phyloP scores from a whole-genome alignment of 2,113 vertebrate species.

The Gallinago media region DNA sequence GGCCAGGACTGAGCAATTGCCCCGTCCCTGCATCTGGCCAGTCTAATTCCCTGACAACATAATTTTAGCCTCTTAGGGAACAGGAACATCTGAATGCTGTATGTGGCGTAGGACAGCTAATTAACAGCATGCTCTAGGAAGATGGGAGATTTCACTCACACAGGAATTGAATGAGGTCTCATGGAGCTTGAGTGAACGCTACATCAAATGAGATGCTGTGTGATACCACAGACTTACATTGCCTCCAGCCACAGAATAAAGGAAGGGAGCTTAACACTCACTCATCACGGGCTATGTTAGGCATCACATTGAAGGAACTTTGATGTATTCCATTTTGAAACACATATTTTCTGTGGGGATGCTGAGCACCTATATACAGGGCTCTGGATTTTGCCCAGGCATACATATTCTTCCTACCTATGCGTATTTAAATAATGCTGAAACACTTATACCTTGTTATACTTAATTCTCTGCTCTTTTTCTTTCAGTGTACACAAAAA shows the following conservation, averaged over 20 bases:
- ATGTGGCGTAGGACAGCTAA: background rate
- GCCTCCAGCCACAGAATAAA: background rate
- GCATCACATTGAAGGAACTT: background rate
- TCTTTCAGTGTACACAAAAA: background rate
- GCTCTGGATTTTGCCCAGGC: background rate
- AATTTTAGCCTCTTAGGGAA: background rate
- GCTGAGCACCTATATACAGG: background rate
- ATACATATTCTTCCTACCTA: background rate
- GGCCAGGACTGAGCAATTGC: background rate
- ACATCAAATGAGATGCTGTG: background rate
- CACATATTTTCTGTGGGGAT: background rate
- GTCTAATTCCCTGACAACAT: background rate
- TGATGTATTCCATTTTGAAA: background rate
- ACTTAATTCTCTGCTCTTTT: background rate
- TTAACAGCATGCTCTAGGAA: background rate
- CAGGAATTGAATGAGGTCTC: background rate
- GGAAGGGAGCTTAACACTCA: background rate
- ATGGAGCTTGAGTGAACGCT: background rate
- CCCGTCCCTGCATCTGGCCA: accelerated
- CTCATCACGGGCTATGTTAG: background rate
- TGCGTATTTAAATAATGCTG: background rate
- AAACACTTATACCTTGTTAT: background rate
- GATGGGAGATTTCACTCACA: accelerated
- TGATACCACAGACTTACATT: background rate
- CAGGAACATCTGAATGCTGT: accelerated